phyloP scores from a whole-genome alignment of 2,888 invertebrate genomes.

The Eupsilia transversa region DNA sequence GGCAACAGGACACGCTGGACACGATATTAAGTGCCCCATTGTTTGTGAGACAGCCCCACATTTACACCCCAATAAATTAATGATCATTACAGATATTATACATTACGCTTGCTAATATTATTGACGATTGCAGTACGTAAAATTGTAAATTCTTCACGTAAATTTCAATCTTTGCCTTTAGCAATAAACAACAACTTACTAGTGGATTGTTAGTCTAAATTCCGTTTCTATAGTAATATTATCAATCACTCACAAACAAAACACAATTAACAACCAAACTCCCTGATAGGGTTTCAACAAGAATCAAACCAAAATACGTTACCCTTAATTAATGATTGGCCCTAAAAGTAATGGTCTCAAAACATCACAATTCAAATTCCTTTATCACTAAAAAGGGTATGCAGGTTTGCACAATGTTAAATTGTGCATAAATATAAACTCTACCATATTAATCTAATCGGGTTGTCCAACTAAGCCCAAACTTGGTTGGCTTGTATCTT shows the following conservation, averaged over 20 bases:
- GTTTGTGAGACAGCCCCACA: no score
- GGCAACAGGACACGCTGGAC: no score
- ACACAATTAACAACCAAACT: constrained; percentile 22
- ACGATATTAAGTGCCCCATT: no score
- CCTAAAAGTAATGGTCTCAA: constrained; percentile 37
- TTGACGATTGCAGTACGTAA: neutral
- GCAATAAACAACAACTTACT: neutral
- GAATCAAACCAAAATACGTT: constrained; percentile 23
- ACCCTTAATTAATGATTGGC: constrained; percentile 44
- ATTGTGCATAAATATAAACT: constrained; percentile 51
- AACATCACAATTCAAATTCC: constrained; percentile 60
- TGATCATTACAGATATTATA: no score
- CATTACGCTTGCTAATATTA: neutral
- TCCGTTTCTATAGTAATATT: neutral
- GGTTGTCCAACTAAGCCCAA: constrained; percentile 25
- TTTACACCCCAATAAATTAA: no score
- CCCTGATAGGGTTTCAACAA: constrained; percentile 44
- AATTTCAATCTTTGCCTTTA: neutral
- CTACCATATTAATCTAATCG: constrained; percentile 47
- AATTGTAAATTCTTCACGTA: neutral
- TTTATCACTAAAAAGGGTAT: constrained; percentile 55
- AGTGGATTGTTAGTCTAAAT: constrained; percentile 5
- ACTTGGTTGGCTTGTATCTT: constrained; percentile 30
- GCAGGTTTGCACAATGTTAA: constrained; percentile 43
- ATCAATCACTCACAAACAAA: constrained; percentile 41